phyloP scores from a whole-genome alignment of 2,888 invertebrate genomes.

The Andricus curvator region DNA sequence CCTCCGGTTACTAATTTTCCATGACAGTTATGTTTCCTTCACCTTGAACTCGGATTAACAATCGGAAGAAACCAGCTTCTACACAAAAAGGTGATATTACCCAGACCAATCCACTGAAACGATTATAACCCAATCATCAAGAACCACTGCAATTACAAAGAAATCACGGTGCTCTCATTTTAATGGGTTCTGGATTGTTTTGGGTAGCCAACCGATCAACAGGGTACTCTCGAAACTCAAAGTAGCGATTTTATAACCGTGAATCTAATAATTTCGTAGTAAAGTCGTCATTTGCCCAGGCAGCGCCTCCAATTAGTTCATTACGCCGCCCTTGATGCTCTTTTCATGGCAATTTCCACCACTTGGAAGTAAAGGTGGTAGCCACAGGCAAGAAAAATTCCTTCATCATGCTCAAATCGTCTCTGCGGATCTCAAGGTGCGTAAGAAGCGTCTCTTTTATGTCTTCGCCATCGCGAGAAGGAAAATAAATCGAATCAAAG shows the following conservation, averaged over 20 bases:
- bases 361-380: constrained; percentile 50
- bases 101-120: background rate
- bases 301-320: constrained; percentile 29
- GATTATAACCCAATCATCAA: constrained; percentile 6
- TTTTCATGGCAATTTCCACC: constrained; percentile 50
- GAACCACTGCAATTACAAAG: background rate
- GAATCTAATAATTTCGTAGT: constrained; percentile 29
- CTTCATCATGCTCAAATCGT: constrained; percentile 52
- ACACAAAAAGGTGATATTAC: background rate
- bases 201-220: background rate
- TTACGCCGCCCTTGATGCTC: constrained; percentile 18
- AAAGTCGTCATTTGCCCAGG: background rate
- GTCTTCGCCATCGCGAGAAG: constrained; percentile 33
- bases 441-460: constrained; percentile 47
- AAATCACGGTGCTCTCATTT: background rate
- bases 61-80: background rate
- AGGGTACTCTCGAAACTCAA: background rate
- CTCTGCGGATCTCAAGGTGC: constrained; percentile 48
- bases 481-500: background rate
- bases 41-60: too few relatives aligned
- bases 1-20: too few relatives aligned
- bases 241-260: constrained; percentile 15
- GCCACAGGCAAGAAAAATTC: constrained; percentile 56
- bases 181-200: constrained; percentile 14
- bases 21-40: too few relatives aligned